Base-by-base conservation (phyloP, 2,113 vertebrate genomes). In the Steatornis caripensis region DNA sequence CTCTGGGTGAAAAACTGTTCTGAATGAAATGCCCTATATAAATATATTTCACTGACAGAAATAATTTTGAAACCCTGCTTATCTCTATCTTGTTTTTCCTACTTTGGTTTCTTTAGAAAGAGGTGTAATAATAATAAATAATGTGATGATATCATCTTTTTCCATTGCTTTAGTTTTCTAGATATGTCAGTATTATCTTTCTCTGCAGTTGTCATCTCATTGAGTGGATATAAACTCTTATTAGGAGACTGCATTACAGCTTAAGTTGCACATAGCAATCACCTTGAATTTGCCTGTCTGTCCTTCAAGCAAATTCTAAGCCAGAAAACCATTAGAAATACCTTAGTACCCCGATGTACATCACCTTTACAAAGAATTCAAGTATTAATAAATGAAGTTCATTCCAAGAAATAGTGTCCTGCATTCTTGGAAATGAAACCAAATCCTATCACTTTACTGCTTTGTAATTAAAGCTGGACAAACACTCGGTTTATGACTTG, bases 161-260 rank as follows among this genome's bases (percentile, higher is more conserved):
- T 60, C 45, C 84, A 70, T 85, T 90, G 51, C 68, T 95, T 93
- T 92, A 32, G 34, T 94, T 87, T 91, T 96, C 68, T 71, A 66
- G 46, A 70, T 60, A 11, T 77, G 79, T 79, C 51, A 71, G 36
- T 66, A 55, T 92, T 96, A 75, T 93, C 85, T 86, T 87, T 84
- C 76, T 58, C 48, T 78, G 88, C 61, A 81, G 71, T 70, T 64
- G 46, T 77, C 75, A 64, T 29, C 75, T 57, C 79, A 69, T 21
- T 11, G 69, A 81, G 27, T 53, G 49, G 46, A 48, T 91, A 93
- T 39, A 80, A 93, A 65, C 54, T 88, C 58, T 62, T 88, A 62
- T 70, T 86, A 60, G 58, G 36, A 75, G 43, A 45, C 39, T 86
- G n/a, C 43, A 43, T 90, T 92, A 78, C 24, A 84, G 72, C 43